Evolutionary conservation across 2,888 invertebrate genomes (phyloP).

Genomic region (Keiferia lycopersicella): DNA sequence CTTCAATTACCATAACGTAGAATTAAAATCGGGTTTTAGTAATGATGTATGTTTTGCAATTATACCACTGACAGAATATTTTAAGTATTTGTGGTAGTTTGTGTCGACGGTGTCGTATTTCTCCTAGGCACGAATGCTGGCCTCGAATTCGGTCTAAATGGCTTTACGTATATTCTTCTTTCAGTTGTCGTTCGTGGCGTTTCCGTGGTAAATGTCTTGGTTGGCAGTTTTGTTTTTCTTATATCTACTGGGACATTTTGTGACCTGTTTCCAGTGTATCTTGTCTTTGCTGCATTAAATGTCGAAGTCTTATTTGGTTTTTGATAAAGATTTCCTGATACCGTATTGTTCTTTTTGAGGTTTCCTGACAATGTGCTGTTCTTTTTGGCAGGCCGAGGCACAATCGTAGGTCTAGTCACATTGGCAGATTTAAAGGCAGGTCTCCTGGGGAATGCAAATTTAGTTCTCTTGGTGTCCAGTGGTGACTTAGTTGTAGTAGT

Average conservation of each 20-base stretch:
- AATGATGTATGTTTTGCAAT: constrained; percentile 3
- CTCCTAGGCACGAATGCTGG: constrained; percentile 69
- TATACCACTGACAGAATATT: background rate
- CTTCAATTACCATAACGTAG: background rate
- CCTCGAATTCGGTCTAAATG: constrained; percentile 64
- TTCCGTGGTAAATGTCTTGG: constrained; percentile 64
- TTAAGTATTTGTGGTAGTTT: constrained; percentile 18
- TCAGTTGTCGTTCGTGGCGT: constrained; percentile 65
- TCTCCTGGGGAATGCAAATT: constrained; percentile 69
- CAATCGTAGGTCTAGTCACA: constrained; percentile 50
- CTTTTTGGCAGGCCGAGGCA: constrained; percentile 52
- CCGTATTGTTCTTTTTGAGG: constrained; percentile 58
- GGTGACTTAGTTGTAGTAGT: constrained; percentile 60
- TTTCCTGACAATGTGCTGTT: constrained; percentile 52
- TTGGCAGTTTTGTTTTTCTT: constrained; percentile 53
- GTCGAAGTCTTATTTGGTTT: constrained; percentile 64
- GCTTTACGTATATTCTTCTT: constrained; percentile 64
- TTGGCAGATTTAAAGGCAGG: constrained; percentile 62
- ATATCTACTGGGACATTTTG: constrained; percentile 73
- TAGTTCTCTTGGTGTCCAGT: constrained; percentile 62
- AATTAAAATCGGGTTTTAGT: background rate
- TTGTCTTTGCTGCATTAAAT: constrained; percentile 60
- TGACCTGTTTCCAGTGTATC: constrained; percentile 60
- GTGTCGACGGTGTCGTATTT: constrained; percentile 40
- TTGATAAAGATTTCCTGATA: constrained; percentile 48